A percentile compares a stretch with the other conserved stretches of the same genome.
Evolutionary conservation across 2,888 invertebrate species (phyloP).

Genomic region (Spicauda simplicius): DNA sequence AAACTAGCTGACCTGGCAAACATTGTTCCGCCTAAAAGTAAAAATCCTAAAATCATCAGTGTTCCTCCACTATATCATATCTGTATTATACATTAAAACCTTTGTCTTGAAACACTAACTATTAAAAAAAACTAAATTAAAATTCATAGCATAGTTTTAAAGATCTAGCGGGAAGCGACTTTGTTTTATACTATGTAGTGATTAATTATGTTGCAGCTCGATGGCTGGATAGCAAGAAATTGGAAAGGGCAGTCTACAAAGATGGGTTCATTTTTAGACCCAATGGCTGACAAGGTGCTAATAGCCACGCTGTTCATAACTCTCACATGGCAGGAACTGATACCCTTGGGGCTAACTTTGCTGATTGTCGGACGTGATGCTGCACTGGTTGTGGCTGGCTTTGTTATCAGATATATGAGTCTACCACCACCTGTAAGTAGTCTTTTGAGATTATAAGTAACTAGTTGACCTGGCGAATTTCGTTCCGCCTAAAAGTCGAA

Average conservation of each 20-base stretch:
- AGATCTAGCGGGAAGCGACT: too few species aligned
- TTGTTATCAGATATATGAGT: slow-evolving; percentile 95
- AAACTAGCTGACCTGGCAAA: too few species aligned
- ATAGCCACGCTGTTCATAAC: slow-evolving; percentile 95
- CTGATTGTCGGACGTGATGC: slow-evolving; percentile 94
- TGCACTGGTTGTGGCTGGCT: slow-evolving; percentile 92
- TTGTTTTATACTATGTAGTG: too few species aligned
- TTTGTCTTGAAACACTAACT: too few species aligned
- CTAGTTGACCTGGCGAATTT: too few species aligned
- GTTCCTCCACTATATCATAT: too few species aligned
- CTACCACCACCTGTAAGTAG: slow-evolving; percentile 93
- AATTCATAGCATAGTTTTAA: too few species aligned
- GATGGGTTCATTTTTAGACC: slow-evolving; percentile 97
- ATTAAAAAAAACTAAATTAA: too few species aligned
- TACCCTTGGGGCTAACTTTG: slow-evolving; percentile 92
- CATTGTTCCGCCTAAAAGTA: too few species aligned
- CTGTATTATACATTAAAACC: too few species aligned
- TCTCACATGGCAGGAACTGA: slow-evolving; percentile 92
- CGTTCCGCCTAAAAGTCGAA: too few species aligned
- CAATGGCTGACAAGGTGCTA: slow-evolving; percentile 97
- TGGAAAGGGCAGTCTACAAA: slow-evolving; percentile 96
- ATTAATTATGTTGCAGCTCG: slow-evolving; percentile 86
- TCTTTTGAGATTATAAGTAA: neutral
- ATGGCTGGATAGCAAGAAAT: slow-evolving; percentile 98
- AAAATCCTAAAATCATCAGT: too few species aligned